Base-by-base conservation (phyloP, 2,888 invertebrate species). In the Chrysomela aeneicollis region DNA sequence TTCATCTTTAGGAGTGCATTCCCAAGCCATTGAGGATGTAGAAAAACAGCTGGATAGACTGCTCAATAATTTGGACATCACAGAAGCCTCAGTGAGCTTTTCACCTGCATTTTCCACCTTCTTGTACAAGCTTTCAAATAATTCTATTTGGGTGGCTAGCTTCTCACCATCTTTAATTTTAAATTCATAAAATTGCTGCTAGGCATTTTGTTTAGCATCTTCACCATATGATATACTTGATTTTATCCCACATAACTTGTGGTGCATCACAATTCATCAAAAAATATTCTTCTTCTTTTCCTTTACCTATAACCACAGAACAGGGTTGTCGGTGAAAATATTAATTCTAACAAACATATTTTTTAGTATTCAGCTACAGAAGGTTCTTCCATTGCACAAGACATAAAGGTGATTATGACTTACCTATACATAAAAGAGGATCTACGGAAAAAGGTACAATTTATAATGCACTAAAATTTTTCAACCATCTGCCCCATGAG, bases 111-210 rank as follows among this genome's bases (percentile, higher is more conserved):
- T 52, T 52, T 52, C 30, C 3, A 52, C 1, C 17, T 35, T 10
- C 10, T 35, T 35, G 32, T 10, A 35, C 10, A 10, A 35, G 6
- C 9, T 35, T 35, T 10, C 32, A 10, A 35, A 35, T 2, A 35
- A 8, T 17, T 47, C 47, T 47, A 47, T 47, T 47, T 47, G 17
- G 19, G 17, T 47, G 47, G 8, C 5, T 35, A 35, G 5, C 32
- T 35, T 30, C 22, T 49, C 19, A 49, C 51, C 22, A 17, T 52
- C 30, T 52, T 2, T 30, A 30, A 52, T 52, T 52, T 52, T 30
- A 47, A 47, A 47, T 30, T 15, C 58, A 58, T 47, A 58, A 49
- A 57, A 58, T 49, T 58, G 58, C 47, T 58, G 47, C 58, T 26
- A 58, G 30, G 58, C 58, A 58, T 47, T 58, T 42, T 47, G 58